A percentile compares a stretch with the other conserved stretches of the same genome.
Evolutionary conservation across 37 sponge, comb jelly and placozoan genomes (phyloP).

Genomic region (Beroe forskalii): DNA sequence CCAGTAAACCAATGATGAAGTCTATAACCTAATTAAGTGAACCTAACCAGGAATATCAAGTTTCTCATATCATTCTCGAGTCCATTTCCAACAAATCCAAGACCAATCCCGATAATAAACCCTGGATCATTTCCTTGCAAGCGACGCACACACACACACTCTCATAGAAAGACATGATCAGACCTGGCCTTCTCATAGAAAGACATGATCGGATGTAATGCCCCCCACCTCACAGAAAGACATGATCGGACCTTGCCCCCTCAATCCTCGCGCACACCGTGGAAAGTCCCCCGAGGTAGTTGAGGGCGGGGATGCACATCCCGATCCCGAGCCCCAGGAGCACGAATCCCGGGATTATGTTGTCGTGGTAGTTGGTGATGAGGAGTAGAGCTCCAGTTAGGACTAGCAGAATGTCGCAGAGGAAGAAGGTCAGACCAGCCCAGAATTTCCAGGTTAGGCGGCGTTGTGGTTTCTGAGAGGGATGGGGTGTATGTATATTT

Average conservation of each 20-base stretch:
- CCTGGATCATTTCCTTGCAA: no score
- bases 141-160: no score
- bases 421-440: not conserved
- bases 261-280: constrained; percentile 34
- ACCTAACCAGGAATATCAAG: no score
- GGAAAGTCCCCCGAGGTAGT: constrained; percentile 28
- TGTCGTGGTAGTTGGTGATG: not conserved
- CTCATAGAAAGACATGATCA: not conserved
- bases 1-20: no score
- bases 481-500: not conserved
- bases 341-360: constrained; percentile 26
- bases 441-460: constrained; percentile 14
- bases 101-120: no score
- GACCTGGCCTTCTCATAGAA: not conserved
- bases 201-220: no score
- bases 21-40: no score
- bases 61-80: no score
- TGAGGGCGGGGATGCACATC: constrained; percentile 52
- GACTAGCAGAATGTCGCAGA: not conserved
- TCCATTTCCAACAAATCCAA: no score
- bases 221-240: no score
- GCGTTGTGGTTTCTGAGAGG: not conserved
- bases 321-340: constrained; percentile 54
- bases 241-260: not conserved
- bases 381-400: constrained; percentile 20